These are phyloP conservation scores for Leptopilina syphax DNA, from an alignment of 2,888 invertebrate species.

Conservation along the genomic window DNA sequence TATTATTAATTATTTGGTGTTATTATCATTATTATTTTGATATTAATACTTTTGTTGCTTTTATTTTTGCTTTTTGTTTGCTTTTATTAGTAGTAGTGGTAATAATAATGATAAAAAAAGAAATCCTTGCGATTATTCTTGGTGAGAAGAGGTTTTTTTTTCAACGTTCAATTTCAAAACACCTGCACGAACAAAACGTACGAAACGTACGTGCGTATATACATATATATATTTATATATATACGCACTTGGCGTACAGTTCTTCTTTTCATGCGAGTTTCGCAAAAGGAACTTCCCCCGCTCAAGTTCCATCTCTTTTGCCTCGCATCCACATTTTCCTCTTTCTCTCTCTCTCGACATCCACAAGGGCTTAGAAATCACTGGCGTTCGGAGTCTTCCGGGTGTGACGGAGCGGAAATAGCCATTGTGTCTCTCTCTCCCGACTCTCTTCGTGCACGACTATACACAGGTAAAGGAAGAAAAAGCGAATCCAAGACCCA, in stretches of 20 bases:
- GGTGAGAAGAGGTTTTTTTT: not conserved
- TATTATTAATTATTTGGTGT: too few species aligned
- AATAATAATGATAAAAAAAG: not conserved
- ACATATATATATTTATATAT: slow-evolving; percentile 54
- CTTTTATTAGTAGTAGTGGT: not conserved
- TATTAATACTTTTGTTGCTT: too few species aligned
- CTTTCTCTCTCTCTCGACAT: slow-evolving; percentile 35
- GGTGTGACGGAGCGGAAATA: slow-evolving; percentile 69
- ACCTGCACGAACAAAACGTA: slow-evolving; percentile 44
- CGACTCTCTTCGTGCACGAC: slow-evolving; percentile 41
- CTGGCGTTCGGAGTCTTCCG: slow-evolving; percentile 60
- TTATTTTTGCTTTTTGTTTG: too few species aligned
- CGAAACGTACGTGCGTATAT: too few species aligned
- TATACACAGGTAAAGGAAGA: slow-evolving; percentile 39
- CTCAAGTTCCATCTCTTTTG: slow-evolving; percentile 40
- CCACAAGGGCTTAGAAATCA: slow-evolving; percentile 60
- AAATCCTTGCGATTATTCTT: slow-evolving; percentile 3
- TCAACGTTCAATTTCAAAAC: slow-evolving; percentile 9
- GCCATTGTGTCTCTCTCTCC: slow-evolving; percentile 58
- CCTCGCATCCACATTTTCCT: slow-evolving; percentile 22
- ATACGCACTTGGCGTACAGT: slow-evolving; percentile 61
- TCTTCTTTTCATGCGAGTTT: slow-evolving; percentile 43
- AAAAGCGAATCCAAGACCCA: slow-evolving; percentile 26
- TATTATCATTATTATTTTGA: too few species aligned
- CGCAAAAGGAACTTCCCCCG: slow-evolving; percentile 25